phyloP scores from a whole-genome alignment of 2,113 vertebrate species.

The Myanophis thanlyinensis region DNA sequence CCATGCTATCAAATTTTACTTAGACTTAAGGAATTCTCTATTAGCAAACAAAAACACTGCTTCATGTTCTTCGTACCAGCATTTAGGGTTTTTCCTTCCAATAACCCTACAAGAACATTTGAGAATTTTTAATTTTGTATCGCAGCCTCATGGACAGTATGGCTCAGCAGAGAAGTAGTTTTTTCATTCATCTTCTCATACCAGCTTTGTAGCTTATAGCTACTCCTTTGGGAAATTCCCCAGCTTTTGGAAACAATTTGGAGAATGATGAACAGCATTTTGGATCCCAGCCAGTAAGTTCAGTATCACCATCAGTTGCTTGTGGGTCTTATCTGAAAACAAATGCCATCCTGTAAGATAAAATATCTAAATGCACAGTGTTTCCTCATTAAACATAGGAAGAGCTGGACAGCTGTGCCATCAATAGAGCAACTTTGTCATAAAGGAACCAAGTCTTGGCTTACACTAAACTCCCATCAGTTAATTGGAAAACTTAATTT shows the following conservation, averaged over 20 bases:
- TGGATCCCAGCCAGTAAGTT: background rate
- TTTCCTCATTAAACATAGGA: background rate
- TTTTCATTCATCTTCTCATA: background rate
- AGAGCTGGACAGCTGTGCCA: background rate
- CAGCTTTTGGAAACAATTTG: background rate
- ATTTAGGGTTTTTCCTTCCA: background rate
- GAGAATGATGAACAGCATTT: background rate
- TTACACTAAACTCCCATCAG: background rate
- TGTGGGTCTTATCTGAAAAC: background rate
- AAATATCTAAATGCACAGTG: background rate
- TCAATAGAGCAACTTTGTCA: background rate
- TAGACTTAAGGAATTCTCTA: constrained; percentile 1
- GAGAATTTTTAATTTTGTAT: background rate
- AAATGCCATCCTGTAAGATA: background rate
- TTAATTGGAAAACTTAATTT: background rate
- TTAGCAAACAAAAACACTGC: background rate
- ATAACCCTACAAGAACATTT: background rate
- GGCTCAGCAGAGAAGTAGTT: background rate
- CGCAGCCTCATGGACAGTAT: too few relatives aligned
- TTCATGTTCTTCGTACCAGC: background rate
- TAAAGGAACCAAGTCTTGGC: background rate
- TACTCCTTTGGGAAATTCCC: background rate
- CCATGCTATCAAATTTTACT: constrained; percentile 12
- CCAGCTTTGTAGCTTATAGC: background rate
- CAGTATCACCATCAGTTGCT: background rate